Conservation (phyloP, 2,888 invertebrate species). For the Eledona agricola region DNA sequence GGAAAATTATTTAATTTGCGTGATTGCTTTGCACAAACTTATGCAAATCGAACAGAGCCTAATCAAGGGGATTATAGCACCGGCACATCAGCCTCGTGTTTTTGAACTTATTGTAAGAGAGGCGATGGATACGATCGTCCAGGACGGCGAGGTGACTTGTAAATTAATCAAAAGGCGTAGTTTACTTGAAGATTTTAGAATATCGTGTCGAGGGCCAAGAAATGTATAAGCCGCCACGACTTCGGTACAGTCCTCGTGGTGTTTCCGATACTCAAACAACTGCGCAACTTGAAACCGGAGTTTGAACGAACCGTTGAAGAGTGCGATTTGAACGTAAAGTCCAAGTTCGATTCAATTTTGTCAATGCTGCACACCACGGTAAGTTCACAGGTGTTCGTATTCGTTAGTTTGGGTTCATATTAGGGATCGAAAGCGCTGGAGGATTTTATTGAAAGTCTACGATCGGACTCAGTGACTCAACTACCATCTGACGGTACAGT, state of each 20-base stretch:
- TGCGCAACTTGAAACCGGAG: conserved; percentile 79
- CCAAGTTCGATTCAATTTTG: conserved; percentile 77
- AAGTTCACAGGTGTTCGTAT: conserved; percentile 56
- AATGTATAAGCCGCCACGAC: conserved; percentile 79
- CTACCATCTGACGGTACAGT: conserved; percentile 98
- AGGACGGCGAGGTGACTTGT: conserved; percentile 82
- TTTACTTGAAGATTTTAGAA: conserved; percentile 66
- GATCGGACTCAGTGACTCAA: conserved; percentile 78
- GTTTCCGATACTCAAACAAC: conserved; percentile 83
- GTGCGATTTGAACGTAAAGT: conserved; percentile 73
- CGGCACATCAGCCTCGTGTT: conserved; percentile 81
- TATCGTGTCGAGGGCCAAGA: conserved; percentile 77
- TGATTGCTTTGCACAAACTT: conserved; percentile 83
- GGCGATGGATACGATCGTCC: conserved; percentile 84
- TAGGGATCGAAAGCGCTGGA: conserved; percentile 90
- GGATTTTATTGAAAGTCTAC: conserved; percentile 90
- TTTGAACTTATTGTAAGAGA: conserved; percentile 85
- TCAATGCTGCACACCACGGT: conserved; percentile 79
- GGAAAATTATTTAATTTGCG: conserved; percentile 82
- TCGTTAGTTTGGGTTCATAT: conserved; percentile 55
- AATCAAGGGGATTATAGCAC: conserved; percentile 85
- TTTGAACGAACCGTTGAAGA: conserved; percentile 81
- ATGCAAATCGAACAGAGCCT: conserved; percentile 88
- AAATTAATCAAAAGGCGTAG: no score
- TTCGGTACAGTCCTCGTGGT: conserved; percentile 82